Evolutionary conservation across 92 coral and sea anemone species (phyloP).

Genomic region (Actinostola sp.): DNA sequence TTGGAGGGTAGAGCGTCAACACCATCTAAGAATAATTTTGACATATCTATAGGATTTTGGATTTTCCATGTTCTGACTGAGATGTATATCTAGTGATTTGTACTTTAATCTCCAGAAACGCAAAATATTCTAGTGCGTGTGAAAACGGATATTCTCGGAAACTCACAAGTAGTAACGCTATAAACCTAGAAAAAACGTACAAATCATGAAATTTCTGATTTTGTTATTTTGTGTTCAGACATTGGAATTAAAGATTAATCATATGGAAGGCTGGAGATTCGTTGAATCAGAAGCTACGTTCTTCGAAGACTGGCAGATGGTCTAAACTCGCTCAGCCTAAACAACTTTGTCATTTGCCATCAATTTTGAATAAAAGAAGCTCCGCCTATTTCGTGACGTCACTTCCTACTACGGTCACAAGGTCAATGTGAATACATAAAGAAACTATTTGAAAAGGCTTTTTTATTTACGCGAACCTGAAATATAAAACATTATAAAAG

Average conservation of each 20-base stretch:
- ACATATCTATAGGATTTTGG: background rate
- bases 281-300: conserved; percentile 9
- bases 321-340: conserved; percentile 33
- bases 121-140: conserved; percentile 12
- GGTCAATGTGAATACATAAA: conserved; percentile 22
- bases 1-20: background rate
- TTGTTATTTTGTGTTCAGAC: conserved; percentile 27
- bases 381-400: conserved; percentile 78
- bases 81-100: conserved; percentile 14
- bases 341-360: conserved; percentile 65
- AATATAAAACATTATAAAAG: background rate
- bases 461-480: background rate
- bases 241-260: conserved; percentile 72
- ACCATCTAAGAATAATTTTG: background rate
- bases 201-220: conserved; percentile 6
- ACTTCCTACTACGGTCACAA: conserved; percentile 70
- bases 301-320: conserved; percentile 77
- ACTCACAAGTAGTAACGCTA: background rate
- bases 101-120: conserved; percentile 4
- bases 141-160: background rate
- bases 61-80: conserved; percentile 9
- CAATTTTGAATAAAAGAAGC: conserved; percentile 54
- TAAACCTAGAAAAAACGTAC: background rate
- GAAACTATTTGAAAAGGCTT: background rate
- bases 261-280: conserved; percentile 24